Percentiles rank a stretch among this genome's conserved stretches.
phyloP scores from a whole-genome alignment of 2,888 invertebrate species.

The Lomographa bimaculata region DNA sequence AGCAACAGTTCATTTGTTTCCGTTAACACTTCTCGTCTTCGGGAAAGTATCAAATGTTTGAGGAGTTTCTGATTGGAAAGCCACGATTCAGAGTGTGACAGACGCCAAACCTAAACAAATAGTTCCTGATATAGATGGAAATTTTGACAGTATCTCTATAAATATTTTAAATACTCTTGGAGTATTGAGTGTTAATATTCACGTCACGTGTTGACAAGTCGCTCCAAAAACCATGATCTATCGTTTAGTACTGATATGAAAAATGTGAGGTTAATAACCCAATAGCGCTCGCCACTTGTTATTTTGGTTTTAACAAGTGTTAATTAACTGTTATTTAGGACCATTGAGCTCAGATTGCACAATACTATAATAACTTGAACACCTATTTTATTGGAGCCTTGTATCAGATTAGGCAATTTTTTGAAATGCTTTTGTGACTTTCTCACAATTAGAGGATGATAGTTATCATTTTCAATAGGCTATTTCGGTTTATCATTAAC shows the following conservation, averaged over 20 bases:
- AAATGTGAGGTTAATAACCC: conserved; percentile 32
- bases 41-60: conserved; percentile 71
- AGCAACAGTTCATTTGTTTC: conserved; percentile 77
- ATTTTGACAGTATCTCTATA: conserved; percentile 42
- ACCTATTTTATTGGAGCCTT: too few relatives aligned
- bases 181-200: conserved; percentile 54
- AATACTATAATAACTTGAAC: background rate
- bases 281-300: conserved; percentile 6
- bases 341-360: conserved; percentile 8
- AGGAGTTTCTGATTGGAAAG: conserved; percentile 65
- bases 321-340: conserved; percentile 3
- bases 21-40: conserved; percentile 73
- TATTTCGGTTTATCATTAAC: too few relatives aligned
- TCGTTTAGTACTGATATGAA: conserved; percentile 41
- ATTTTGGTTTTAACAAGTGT: conserved; percentile 15
- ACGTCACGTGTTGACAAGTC: conserved; percentile 44
- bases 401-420: too few relatives aligned
- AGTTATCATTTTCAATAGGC: too few relatives aligned
- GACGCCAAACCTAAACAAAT: conserved; percentile 48
- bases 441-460: too few relatives aligned
- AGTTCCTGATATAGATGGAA: too few relatives aligned
- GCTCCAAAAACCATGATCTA: conserved; percentile 47
- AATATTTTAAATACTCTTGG: conserved; percentile 46
- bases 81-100: conserved; percentile 59
- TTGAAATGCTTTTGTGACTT: too few relatives aligned